Percentiles rank a stretch among this genome's conserved stretches.
Evolutionary conservation across 2,797 vertebrate genomes (phyloP).

Genomic region (Channa striata): DNA sequence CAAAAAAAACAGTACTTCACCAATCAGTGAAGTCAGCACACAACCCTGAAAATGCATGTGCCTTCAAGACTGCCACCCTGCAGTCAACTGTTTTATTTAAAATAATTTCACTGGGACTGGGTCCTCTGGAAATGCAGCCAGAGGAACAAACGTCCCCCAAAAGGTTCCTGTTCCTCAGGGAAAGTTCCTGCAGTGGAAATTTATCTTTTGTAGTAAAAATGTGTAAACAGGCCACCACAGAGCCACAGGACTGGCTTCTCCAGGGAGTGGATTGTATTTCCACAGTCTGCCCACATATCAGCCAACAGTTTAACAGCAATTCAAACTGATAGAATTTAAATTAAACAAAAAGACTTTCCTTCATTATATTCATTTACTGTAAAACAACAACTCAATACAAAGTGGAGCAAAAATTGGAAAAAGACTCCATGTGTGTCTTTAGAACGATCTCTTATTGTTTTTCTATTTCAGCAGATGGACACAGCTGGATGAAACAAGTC

Average conservation of each 20-base stretch:
- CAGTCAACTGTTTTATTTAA: no score
- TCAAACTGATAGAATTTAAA: constrained; percentile 11
- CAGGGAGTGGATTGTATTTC: background rate
- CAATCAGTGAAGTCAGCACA: no score
- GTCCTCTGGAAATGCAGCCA: no score
- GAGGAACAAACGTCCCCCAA: no score
- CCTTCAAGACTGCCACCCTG: no score
- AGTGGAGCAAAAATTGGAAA: background rate
- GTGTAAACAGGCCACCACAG: constrained; percentile 2
- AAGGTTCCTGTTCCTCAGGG: no score
- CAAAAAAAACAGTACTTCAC: no score
- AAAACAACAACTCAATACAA: background rate
- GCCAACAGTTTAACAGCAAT: constrained; percentile 14
- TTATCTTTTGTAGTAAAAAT: background rate
- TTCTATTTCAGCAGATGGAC: constrained; percentile 28
- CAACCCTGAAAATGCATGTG: no score
- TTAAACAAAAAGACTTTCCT: constrained; percentile 3
- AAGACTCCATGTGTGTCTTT: background rate
- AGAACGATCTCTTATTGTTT: background rate
- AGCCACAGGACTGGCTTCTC: background rate
- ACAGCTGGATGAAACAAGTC: constrained; percentile 29
- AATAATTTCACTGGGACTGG: no score
- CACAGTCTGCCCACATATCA: constrained; percentile 11
- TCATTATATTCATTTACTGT: background rate
- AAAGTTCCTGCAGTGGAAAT: no score